Evolutionary conservation across 2,797 vertebrate species (phyloP).

Genomic region (Microctenopoma steveboyesi): DNA sequence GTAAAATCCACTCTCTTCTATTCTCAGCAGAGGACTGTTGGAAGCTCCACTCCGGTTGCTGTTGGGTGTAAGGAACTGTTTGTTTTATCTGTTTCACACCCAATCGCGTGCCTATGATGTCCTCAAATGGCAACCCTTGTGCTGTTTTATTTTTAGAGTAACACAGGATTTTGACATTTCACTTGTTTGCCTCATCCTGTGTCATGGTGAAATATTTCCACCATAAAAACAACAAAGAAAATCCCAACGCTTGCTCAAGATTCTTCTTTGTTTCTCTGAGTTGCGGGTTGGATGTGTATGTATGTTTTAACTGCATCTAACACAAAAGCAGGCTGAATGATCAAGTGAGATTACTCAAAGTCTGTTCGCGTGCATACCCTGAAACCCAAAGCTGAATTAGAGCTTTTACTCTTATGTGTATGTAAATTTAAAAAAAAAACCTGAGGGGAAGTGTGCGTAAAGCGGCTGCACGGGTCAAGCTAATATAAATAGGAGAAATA

Average conservation of each 20-base stretch:
- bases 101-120: constrained; percentile 53
- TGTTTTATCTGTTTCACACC: constrained; percentile 63
- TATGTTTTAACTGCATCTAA: constrained; percentile 40
- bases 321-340: constrained; percentile 44
- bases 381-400: constrained; percentile 43
- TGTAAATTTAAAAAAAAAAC: constrained; percentile 47
- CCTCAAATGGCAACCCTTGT: constrained; percentile 63
- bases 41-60: constrained; percentile 56
- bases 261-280: constrained; percentile 57
- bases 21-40: constrained; percentile 67
- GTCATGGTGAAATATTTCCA: constrained; percentile 69
- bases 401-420: constrained; percentile 33
- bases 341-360: constrained; percentile 51
- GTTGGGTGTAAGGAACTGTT: constrained; percentile 58
- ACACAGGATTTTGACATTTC: constrained; percentile 74
- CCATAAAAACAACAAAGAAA: constrained; percentile 64
- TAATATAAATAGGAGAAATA: constrained; percentile 49
- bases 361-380: constrained; percentile 18
- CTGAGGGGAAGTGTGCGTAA: constrained; percentile 26
- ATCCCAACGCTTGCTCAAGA: constrained; percentile 66
- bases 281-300: constrained; percentile 21
- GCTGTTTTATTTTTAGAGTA: constrained; percentile 70
- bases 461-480: constrained; percentile 36
- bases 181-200: constrained; percentile 76
- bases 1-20: constrained; percentile 53